phyloP scores from a whole-genome alignment of 53 echinoderm and acorn worm species.

The Apostichopus leukothele region DNA sequence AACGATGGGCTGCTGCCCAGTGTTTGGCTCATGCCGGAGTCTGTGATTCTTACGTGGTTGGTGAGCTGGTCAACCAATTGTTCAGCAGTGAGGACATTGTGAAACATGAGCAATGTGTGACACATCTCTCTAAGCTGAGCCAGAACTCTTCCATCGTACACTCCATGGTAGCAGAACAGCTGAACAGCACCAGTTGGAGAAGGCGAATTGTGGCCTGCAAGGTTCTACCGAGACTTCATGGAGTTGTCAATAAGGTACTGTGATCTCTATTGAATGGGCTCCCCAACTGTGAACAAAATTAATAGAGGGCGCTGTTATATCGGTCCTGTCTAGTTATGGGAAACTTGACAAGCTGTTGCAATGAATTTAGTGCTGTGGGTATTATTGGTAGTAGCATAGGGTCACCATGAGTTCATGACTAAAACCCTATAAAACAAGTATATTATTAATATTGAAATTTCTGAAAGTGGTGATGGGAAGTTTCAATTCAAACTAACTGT shows the following conservation, averaged over 20 bases:
- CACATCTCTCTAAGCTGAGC: conserved; percentile 80
- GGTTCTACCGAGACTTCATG: conserved; percentile 76
- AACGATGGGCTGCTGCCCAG: conserved; percentile 93
- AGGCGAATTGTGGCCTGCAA: conserved; percentile 86
- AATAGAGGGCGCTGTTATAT: no score
- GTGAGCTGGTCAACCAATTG: conserved; percentile 85
- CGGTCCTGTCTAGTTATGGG: no score
- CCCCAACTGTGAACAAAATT: no score
- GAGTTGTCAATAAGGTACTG: conserved; percentile 84
- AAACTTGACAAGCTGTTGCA: no score
- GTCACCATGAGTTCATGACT: no score
- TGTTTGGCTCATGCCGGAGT: conserved; percentile 97
- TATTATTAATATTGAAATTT: no score
- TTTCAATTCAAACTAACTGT: no score
- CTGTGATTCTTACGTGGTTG: conserved; percentile 91
- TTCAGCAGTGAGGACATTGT: conserved; percentile 78
- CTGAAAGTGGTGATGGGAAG: no score
- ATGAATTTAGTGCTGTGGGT: no score
- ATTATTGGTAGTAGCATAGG: no score
- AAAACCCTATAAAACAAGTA: no score
- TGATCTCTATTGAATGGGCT: no score
- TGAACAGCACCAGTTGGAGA: conserved; percentile 97
- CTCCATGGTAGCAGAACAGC: conserved; percentile 96
- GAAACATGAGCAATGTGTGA: conserved; percentile 82
- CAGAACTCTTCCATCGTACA: conserved; percentile 78